Conservation (phyloP, 1,140 invertebrate species). For the Drosophila nasuta region DNA sequence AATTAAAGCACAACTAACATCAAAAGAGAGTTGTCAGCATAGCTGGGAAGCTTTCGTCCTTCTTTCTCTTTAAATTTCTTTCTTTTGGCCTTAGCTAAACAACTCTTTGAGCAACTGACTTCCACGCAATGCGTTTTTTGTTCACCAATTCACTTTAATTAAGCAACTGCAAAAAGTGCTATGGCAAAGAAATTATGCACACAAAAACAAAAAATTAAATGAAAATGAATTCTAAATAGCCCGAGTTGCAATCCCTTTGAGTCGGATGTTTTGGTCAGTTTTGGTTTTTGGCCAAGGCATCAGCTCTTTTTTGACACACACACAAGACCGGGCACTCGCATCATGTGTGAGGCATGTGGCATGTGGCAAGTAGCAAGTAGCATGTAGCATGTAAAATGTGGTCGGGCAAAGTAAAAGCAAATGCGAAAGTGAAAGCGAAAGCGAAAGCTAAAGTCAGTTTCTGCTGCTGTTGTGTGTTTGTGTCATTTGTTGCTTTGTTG, state of each 20-base stretch:
- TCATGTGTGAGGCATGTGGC: not conserved
- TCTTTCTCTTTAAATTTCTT: no score
- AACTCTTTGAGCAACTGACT: no score
- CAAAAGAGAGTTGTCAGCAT: no score
- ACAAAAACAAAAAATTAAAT: not conserved
- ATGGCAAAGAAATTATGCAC: not conserved
- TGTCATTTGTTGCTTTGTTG: not conserved
- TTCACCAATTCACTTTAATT: not conserved
- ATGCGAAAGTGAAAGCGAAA: no score
- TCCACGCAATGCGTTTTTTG: no score
- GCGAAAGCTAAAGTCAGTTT: not conserved
- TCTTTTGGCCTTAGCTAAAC: no score
- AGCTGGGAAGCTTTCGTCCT: no score
- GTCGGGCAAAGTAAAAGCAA: not conserved
- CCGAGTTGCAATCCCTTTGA: no score
- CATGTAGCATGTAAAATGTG: not conserved
- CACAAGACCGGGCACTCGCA: not conserved
- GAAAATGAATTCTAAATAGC: not conserved
- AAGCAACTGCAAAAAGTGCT: not conserved
- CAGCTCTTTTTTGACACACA: not conserved
- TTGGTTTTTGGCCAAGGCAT: not conserved
- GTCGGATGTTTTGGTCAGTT: not conserved
- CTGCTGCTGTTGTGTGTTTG: conserved; percentile 1
- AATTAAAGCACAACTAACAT: no score
- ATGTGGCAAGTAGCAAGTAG: not conserved